A percentile compares a stretch with the other conserved stretches of the same genome.
Evolutionary conservation across 2,113 vertebrate genomes (phyloP).

Genomic region (Mobula birostris): DNA sequence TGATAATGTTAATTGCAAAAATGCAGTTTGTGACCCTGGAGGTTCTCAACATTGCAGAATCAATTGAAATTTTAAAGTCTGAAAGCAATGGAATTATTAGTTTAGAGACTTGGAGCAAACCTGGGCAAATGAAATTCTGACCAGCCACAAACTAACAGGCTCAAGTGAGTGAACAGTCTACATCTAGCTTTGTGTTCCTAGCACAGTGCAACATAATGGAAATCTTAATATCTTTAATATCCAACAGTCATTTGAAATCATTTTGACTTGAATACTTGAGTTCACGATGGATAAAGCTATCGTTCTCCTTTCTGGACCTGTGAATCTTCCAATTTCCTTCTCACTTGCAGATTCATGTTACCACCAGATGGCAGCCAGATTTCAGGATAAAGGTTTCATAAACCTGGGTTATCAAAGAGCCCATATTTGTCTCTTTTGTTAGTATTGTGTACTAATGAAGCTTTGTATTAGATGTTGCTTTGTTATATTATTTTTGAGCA

Average conservation of each 20-base stretch:
- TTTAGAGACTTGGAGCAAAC: background rate
- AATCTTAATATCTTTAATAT: background rate
- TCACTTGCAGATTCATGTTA: background rate
- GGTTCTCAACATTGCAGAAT: background rate
- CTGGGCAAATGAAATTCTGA: background rate
- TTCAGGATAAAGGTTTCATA: background rate
- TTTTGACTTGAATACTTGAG: background rate
- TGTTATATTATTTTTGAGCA: background rate
- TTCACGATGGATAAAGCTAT: background rate
- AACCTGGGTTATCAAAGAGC: background rate
- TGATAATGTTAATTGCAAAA: background rate
- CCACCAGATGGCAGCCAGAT: background rate
- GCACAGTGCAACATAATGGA: background rate
- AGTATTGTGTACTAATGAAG: background rate
- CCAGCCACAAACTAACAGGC: background rate
- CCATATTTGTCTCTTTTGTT: background rate
- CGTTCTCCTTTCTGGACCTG: background rate
- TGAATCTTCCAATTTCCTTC: background rate
- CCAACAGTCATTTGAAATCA: background rate
- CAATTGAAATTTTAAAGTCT: background rate
- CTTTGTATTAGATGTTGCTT: background rate
- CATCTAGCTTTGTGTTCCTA: background rate
- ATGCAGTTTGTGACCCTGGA: background rate
- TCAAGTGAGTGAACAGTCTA: background rate
- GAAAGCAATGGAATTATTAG: background rate